phyloP scores from a whole-genome alignment of 2,797 vertebrate genomes.

The Eulemur rubriventer region DNA sequence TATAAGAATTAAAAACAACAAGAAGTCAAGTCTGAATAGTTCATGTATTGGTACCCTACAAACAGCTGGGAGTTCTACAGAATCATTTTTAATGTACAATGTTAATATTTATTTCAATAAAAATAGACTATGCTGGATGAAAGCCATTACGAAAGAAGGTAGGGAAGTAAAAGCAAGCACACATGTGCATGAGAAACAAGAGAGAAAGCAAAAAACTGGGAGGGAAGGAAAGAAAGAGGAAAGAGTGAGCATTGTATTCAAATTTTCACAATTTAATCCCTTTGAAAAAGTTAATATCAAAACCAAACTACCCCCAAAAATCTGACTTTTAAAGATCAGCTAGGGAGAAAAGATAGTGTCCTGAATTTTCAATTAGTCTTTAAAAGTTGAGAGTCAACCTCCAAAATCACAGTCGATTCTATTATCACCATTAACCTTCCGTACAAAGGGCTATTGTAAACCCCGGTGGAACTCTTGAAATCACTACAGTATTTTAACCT shows the following conservation, averaged over 20 bases:
- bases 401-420: not conserved
- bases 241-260: not conserved
- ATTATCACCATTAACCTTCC: not conserved
- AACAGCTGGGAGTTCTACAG: not conserved
- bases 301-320: not conserved
- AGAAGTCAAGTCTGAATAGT: not conserved
- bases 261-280: not conserved
- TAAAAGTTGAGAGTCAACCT: not conserved
- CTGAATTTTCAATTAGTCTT: not conserved
- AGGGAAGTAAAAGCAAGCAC: not conserved
- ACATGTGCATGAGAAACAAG: not conserved
- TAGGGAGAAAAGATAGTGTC: not conserved
- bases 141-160: not conserved
- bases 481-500: not conserved
- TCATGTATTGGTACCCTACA: not conserved
- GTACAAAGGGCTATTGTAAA: not conserved
- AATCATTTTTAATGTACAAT: not conserved
- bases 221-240: fast-evolving
- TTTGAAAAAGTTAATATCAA: constrained; percentile 1
- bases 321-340: not conserved
- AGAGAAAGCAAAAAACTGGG: too few relatives aligned
- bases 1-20: constrained; percentile 12
- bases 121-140: not conserved
- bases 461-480: not conserved
- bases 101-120: not conserved